Evolutionary conservation across 2,888 invertebrate genomes (phyloP).

Genomic region (Luperina testacea): DNA sequence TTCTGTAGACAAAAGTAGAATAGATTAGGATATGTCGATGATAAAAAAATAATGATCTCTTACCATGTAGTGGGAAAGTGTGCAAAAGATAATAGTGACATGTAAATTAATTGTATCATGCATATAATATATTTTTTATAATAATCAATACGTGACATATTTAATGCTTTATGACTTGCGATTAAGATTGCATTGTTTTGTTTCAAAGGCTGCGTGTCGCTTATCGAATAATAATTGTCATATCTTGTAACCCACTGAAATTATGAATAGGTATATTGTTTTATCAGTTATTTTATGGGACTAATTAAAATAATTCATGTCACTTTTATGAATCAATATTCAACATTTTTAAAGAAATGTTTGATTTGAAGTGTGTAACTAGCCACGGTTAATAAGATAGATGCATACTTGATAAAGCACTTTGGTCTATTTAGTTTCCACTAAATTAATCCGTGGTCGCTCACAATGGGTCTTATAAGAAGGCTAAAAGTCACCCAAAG

Average conservation of each 20-base stretch:
- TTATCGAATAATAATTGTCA: not conserved
- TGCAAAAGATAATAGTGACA: constrained; percentile 10
- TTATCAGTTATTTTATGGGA: not conserved
- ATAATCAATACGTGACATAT: constrained; percentile 17
- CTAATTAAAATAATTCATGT: not conserved
- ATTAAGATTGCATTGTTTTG: constrained; percentile 14
- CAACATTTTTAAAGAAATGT: not conserved
- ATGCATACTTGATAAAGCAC: not conserved
- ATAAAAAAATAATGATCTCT: not conserved
- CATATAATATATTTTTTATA: constrained; percentile 3
- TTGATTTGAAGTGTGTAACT: not conserved
- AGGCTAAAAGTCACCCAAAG: no score
- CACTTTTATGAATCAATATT: not conserved
- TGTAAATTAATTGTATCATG: constrained; percentile 5
- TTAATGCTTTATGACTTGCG: not conserved
- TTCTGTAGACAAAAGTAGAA: not conserved
- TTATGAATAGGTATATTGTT: not conserved
- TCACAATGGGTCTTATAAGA: no score
- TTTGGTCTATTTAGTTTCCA: not conserved
- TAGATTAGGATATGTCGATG: not conserved
- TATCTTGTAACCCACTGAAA: not conserved
- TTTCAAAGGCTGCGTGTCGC: constrained; percentile 18
- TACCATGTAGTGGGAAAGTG: not conserved
- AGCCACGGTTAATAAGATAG: not conserved
- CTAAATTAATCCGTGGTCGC: no score